These are phyloP conservation scores for Passer montanus DNA, from an alignment of 2,113 vertebrate species.

Conservation along the genomic window DNA sequence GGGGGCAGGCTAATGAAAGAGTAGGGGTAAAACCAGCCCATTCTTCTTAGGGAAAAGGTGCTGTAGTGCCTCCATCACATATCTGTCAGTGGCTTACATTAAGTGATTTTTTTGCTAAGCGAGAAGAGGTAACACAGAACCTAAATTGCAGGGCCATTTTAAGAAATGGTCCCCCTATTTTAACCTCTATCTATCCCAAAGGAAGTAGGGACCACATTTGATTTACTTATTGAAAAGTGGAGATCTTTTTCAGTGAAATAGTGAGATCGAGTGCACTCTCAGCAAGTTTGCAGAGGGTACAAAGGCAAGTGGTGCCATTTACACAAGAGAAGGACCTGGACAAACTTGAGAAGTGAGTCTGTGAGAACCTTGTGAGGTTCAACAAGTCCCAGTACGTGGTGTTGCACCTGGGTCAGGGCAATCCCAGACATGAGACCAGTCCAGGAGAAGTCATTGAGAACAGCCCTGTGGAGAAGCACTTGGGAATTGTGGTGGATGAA, in stretches of 20 bases:
- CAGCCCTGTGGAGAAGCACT: background rate
- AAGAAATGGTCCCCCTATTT: background rate
- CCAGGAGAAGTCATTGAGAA: background rate
- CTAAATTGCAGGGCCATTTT: background rate
- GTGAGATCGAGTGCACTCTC: background rate
- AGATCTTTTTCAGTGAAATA: background rate
- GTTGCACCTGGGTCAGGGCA: background rate
- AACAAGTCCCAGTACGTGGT: background rate
- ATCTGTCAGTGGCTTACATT: background rate
- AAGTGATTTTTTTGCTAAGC: background rate
- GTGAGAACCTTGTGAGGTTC: background rate
- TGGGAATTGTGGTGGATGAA: background rate
- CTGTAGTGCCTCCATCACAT: background rate
- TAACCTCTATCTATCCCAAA: background rate
- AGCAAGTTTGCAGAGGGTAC: background rate
- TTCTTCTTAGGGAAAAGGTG: background rate
- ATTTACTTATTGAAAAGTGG: background rate
- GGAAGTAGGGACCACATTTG: background rate
- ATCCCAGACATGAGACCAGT: background rate
- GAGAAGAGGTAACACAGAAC: background rate
- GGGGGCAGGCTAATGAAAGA: constrained; percentile 23
- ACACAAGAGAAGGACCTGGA: background rate
- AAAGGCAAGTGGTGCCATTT: background rate
- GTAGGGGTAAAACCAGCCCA: background rate
- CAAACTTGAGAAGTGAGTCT: background rate